Evolutionary conservation across 2,888 invertebrate genomes (phyloP).

Genomic region (Stegophylla sp.): DNA sequence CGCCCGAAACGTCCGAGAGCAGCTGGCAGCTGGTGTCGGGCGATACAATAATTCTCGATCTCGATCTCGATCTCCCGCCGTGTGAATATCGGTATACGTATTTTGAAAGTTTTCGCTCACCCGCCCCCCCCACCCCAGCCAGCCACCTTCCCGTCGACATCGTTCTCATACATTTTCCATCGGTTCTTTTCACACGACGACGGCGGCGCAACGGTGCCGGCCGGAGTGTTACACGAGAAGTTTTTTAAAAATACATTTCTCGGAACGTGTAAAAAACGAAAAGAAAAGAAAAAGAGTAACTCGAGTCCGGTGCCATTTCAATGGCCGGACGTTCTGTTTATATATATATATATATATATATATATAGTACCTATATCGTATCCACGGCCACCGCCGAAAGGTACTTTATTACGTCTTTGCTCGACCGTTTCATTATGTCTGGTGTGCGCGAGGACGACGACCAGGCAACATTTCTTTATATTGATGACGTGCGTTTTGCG

Average conservation of each 20-base stretch:
- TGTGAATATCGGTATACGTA: slow-evolving; percentile 23
- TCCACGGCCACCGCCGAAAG: not conserved
- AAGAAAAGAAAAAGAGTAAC: too few species aligned
- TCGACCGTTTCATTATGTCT: not conserved
- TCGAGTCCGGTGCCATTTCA: slow-evolving; percentile 8
- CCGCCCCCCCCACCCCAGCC: too few species aligned
- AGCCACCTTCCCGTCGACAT: not conserved
- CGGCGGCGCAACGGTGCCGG: too few species aligned
- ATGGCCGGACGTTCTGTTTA: slow-evolving; percentile 3
- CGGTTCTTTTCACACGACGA: slow-evolving; percentile 13
- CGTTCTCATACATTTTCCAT: slow-evolving; percentile 14
- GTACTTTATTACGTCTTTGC: slow-evolving; percentile 18
- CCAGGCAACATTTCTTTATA: slow-evolving; percentile 12
- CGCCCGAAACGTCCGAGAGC: too few species aligned
- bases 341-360: too few species aligned
- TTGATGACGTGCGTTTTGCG: not conserved
- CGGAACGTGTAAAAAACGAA: slow-evolving; percentile 3
- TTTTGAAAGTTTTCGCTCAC: not conserved
- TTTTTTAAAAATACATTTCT: slow-evolving; percentile 19
- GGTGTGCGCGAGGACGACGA: not conserved
- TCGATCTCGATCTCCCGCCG: not conserved
- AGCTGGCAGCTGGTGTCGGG: not conserved
- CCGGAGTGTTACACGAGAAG: not conserved
- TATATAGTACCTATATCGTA: too few species aligned
- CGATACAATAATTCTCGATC: not conserved